Evolutionary conservation across 2,888 invertebrate genomes (phyloP).

Genomic region (Electrophaes corylata): DNA sequence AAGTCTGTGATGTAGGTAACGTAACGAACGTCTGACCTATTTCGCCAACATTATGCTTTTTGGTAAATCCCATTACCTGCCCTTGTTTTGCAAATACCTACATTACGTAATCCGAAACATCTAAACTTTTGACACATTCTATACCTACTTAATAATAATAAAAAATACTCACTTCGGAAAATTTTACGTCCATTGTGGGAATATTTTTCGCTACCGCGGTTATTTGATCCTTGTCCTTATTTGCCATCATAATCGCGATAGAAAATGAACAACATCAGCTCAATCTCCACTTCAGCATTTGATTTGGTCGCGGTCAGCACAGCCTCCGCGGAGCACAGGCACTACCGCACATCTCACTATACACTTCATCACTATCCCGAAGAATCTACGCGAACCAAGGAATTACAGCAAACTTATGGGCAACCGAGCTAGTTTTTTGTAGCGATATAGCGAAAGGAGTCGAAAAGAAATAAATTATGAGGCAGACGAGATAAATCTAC

Average conservation of each 20-base stretch:
- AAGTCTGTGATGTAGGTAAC: slow-evolving; percentile 18
- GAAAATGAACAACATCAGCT: slow-evolving; percentile 11
- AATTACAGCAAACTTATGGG: slow-evolving; percentile 16
- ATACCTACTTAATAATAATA: not conserved
- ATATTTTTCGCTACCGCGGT: slow-evolving; percentile 62
- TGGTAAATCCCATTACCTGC: not conserved
- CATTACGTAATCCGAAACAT: not conserved
- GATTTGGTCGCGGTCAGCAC: slow-evolving; percentile 45
- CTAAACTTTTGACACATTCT: not conserved
- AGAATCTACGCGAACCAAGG: slow-evolving; percentile 9
- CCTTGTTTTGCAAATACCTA: not conserved
- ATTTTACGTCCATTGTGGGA: slow-evolving; percentile 64
- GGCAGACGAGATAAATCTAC: slow-evolving; percentile 58
- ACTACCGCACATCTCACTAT: slow-evolving; percentile 53
- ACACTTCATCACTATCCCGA: slow-evolving; percentile 53
- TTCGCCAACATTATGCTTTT: slow-evolving; percentile 14
- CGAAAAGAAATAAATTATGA: slow-evolving; percentile 56
- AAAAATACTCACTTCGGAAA: slow-evolving; percentile 67
- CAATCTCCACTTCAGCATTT: slow-evolving; percentile 50
- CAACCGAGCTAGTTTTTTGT: not conserved
- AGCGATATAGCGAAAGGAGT: slow-evolving; percentile 27
- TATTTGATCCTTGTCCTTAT: slow-evolving; percentile 54
- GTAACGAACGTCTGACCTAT: slow-evolving; percentile 36
- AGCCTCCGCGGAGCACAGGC: slow-evolving; percentile 49
- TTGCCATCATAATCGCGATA: slow-evolving; percentile 52